Evolutionary conservation across 2,113 vertebrate species (phyloP).

Genomic region (Gallinago undulata): DNA sequence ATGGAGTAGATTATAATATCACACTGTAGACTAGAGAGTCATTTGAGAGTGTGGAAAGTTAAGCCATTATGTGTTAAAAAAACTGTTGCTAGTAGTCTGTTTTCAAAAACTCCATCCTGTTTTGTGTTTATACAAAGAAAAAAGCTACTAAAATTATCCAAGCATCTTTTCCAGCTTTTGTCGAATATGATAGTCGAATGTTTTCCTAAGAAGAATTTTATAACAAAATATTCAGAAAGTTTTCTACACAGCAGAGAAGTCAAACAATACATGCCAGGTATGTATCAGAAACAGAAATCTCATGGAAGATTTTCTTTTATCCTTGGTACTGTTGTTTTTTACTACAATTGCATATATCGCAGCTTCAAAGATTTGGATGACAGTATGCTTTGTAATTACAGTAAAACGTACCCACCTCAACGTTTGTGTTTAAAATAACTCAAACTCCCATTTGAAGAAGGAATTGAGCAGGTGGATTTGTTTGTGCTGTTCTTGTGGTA

Average conservation of each 20-base stretch:
- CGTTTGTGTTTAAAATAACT: background rate
- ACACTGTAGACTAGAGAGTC: background rate
- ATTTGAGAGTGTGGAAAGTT: background rate
- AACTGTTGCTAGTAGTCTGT: background rate
- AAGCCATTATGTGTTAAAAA: background rate
- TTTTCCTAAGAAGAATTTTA: background rate
- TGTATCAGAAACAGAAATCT: background rate
- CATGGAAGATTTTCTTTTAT: background rate
- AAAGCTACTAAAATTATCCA: background rate
- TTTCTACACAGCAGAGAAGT: background rate
- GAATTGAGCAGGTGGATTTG: background rate
- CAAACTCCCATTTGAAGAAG: background rate
- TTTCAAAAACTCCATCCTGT: background rate
- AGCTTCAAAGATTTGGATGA: background rate
- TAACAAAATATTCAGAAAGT: background rate
- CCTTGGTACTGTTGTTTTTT: background rate
- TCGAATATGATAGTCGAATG: background rate
- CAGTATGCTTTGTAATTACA: background rate
- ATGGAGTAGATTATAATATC: background rate
- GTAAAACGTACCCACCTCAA: background rate
- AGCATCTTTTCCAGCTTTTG: background rate
- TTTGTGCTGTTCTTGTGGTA: background rate
- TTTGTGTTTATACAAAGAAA: background rate
- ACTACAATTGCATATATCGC: background rate
- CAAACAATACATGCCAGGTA: background rate